Evolutionary conservation across 2,797 vertebrate genomes (phyloP).

Genomic region (Periparus ater): DNA sequence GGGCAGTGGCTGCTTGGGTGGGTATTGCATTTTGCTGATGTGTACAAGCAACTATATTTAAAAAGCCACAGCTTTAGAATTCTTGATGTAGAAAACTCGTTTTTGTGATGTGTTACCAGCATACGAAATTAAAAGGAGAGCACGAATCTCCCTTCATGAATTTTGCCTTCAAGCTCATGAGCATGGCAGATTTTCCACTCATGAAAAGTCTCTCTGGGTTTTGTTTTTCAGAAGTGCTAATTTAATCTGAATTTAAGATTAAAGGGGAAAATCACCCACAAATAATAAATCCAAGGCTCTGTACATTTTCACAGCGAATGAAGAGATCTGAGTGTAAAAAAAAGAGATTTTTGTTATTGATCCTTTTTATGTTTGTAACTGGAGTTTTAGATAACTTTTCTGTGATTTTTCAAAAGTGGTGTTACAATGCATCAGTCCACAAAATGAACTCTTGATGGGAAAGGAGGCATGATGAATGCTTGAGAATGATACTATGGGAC

Average conservation of each 20-base stretch:
- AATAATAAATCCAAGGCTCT: background rate
- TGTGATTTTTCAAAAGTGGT: background rate
- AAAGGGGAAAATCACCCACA: background rate
- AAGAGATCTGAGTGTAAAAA: background rate
- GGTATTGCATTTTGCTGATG: background rate
- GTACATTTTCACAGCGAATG: background rate
- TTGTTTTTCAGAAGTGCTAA: background rate
- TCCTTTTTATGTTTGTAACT: background rate
- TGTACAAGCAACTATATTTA: background rate
- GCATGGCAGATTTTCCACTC: background rate
- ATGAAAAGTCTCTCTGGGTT: background rate
- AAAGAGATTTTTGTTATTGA: background rate
- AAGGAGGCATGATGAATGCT: background rate
- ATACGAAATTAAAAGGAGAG: background rate
- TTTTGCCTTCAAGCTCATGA: background rate
- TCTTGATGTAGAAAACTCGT: background rate
- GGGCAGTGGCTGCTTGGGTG: fast-evolving
- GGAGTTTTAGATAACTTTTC: background rate
- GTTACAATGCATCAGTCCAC: background rate
- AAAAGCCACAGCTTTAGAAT: background rate
- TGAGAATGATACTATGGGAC: background rate
- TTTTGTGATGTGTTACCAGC: background rate
- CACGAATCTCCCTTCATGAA: background rate
- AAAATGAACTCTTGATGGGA: background rate
- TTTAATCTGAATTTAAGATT: constrained; percentile 41